phyloP scores from a whole-genome alignment of 2,888 invertebrate species.

The Craniophora ligustri region DNA sequence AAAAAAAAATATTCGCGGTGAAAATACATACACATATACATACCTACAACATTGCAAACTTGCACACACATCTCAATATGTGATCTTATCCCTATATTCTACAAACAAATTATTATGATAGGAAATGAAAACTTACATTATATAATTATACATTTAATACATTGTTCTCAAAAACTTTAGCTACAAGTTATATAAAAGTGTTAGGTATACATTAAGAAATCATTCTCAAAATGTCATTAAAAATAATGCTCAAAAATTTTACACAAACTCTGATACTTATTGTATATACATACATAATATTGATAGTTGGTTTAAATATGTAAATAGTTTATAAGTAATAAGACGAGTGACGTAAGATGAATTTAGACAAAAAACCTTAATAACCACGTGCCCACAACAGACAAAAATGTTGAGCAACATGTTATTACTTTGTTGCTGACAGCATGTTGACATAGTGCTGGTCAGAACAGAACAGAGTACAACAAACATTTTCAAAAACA shows the following conservation, averaged over 20 bases:
- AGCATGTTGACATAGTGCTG: no score
- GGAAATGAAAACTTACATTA: background rate
- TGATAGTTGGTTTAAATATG: constrained; percentile 11
- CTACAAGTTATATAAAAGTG: constrained; percentile 29
- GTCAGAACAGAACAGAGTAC: no score
- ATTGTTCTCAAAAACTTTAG: constrained; percentile 34
- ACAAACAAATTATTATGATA: constrained; percentile 11
- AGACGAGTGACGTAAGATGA: background rate
- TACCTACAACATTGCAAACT: no score
- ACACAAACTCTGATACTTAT: constrained; percentile 27
- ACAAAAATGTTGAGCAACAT: no score
- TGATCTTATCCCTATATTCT: background rate
- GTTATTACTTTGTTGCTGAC: no score
- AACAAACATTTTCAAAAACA: no score
- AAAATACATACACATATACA: background rate
- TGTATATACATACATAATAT: constrained; percentile 41
- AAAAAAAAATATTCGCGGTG: background rate
- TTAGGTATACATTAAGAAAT: constrained; percentile 27
- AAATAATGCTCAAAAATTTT: constrained; percentile 45
- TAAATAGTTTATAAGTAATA: constrained; percentile 30
- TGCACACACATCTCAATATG: background rate
- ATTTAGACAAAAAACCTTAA: background rate
- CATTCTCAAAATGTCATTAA: constrained; percentile 35
- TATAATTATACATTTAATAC: constrained; percentile 20
- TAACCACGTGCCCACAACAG: no score